Percentiles rank a stretch among this genome's conserved stretches.
phyloP scores from a whole-genome alignment of 1,140 invertebrate species.

The Trinorchestia longiramus region DNA sequence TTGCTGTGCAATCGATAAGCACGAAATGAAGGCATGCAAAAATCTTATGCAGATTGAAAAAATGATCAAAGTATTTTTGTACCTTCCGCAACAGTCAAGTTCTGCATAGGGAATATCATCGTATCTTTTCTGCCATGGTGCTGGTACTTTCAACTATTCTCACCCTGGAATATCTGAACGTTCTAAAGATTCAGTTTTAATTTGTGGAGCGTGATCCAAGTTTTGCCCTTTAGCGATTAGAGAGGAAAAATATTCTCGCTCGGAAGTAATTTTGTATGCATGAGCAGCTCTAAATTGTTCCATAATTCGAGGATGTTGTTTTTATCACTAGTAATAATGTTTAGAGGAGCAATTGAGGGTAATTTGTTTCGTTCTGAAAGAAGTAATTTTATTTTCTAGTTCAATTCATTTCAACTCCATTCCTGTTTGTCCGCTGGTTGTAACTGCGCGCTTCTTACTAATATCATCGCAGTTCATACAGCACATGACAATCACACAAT shows the following conservation, averaged over 20 bases:
- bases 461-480: background rate
- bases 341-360: background rate
- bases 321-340: background rate
- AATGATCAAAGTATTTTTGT: background rate
- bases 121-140: background rate
- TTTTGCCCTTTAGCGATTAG: background rate
- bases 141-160: background rate
- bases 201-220: background rate
- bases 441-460: background rate
- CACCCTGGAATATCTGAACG: background rate
- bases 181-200: background rate
- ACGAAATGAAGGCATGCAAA: background rate
- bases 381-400: background rate
- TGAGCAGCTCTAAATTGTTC: background rate
- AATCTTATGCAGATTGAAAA: background rate
- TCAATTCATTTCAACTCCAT: background rate
- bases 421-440: background rate
- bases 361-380: background rate
- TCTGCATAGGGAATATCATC: background rate
- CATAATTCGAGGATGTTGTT: background rate
- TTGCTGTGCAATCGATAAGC: background rate
- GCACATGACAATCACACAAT: no score
- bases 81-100: background rate
- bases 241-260: background rate
- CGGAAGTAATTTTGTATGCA: conserved; percentile 1